Base-by-base conservation (phyloP, 2,113 vertebrate species). In the Acanthochromis polyacanthus region DNA sequence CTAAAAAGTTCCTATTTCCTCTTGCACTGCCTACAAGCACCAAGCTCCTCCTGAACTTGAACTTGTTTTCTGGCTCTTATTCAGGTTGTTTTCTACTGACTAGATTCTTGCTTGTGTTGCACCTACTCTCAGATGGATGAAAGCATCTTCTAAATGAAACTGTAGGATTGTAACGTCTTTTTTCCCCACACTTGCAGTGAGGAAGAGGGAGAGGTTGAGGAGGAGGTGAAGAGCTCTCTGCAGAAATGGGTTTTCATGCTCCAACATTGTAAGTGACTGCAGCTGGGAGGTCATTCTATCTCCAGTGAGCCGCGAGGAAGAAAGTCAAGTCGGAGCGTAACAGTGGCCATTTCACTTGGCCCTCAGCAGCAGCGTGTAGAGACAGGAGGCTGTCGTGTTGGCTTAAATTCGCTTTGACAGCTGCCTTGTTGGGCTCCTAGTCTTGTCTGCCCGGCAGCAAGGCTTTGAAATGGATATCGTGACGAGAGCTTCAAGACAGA, bases 231-330 rank as follows among this genome's bases (percentile, higher is more conserved):
- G 50, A 69, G 59, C 50, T 58, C 51, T 38, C 58, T 59, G 72
- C 72, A 77, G 40, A 76, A 48, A 88, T 72, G 36, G 12, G 16
- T 50, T 84, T 85, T 81, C 46, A 80, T 62, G 53, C 66, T 63
- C 7, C 65, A 75, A 73, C 57, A 46, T 61, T 61, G 59, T 56
- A 71, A 57, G 46, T 56, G 46, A 55, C 23, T 65, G 51, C 22
- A 52, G 43, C 1, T 43, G 46, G 45, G 38, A 71, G 64, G 71
- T 83, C 22, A 65, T 55, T 68, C 22, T 38, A 5, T 74, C 64
- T 67, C 48, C 78, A 68, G 53, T 51, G 64, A 71, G 65, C 36
- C 22, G 8, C 38, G 48, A 58, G 25, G 56, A 77, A 50, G 59
- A 77, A 81, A 85, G 40, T 43, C 56, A 17, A 60, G 20, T 22